phyloP scores from a whole-genome alignment of 2,888 invertebrate genomes.

The Cataglyphis livida region DNA sequence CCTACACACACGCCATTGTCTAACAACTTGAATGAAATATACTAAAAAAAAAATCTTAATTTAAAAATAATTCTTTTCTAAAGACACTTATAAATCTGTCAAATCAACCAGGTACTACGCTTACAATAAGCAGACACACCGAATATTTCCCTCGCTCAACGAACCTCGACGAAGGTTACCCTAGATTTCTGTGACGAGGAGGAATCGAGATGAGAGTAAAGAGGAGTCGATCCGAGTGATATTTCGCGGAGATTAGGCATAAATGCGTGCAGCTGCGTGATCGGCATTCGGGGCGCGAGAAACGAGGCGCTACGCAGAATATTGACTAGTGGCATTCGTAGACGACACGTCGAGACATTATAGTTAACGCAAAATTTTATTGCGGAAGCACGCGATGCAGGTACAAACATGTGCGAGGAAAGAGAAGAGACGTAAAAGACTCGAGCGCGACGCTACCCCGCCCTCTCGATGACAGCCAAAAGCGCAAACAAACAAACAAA shows the following conservation, averaged over 20 bases:
- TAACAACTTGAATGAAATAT: not conserved
- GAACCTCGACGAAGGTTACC: not conserved
- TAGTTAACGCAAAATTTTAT: conserved; percentile 11
- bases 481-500: conserved; percentile 43
- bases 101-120: too few species aligned
- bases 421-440: not conserved
- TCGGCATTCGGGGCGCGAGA: conserved; percentile 36
- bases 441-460: not conserved
- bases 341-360: conserved; percentile 36
- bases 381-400: conserved; percentile 24
- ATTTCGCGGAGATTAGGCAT: conserved; percentile 26
- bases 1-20: not conserved
- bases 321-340: conserved; percentile 22
- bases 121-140: not conserved
- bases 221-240: not conserved
- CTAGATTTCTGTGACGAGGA: not conserved
- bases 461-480: conserved; percentile 42
- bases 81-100: not conserved
- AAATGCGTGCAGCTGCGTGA: conserved; percentile 42
- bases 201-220: not conserved
- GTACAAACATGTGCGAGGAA: not conserved
- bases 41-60: not conserved
- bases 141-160: not conserved
- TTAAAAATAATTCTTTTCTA: not conserved
- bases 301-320: conserved; percentile 33